Percentiles rank a stretch among this genome's conserved stretches.
Evolutionary conservation across 2,113 vertebrate genomes (phyloP).

Genomic region (Engraulis encrasicolus): DNA sequence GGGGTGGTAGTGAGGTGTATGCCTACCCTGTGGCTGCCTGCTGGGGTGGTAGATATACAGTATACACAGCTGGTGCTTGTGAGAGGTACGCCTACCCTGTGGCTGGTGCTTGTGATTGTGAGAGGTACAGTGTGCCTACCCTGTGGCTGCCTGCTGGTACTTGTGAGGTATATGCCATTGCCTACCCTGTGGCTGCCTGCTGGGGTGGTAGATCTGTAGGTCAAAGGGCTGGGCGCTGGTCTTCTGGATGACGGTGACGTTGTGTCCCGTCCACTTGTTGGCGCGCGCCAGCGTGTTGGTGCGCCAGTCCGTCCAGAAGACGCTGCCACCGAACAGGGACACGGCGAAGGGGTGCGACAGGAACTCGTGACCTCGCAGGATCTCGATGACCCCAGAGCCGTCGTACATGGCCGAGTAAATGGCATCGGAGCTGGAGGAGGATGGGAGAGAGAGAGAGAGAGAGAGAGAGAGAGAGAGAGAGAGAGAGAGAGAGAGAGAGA

Average conservation of each 20-base stretch:
- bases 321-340: constrained; percentile 92
- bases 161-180: no score
- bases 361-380: constrained; percentile 93
- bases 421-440: constrained; percentile 88
- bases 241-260: constrained; percentile 98
- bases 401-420: constrained; percentile 98
- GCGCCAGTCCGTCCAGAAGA: constrained; percentile 98
- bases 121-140: no score
- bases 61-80: no score
- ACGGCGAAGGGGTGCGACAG: constrained; percentile 98
- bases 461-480: constrained; percentile 24
- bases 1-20: no score
- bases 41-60: no score
- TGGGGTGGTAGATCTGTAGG: constrained; percentile 97
- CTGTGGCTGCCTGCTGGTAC: no score
- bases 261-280: constrained; percentile 96
- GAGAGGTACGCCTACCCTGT: no score
- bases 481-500: constrained; percentile 20
- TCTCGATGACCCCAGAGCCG: constrained; percentile 91
- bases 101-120: no score
- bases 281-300: constrained; percentile 97
- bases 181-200: constrained; percentile 95
- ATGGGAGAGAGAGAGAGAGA: neutral
- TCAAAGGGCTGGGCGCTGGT: constrained; percentile 98
- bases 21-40: no score